Evolutionary conservation across 2,113 vertebrate genomes (phyloP).

Genomic region (Pagrus major): DNA sequence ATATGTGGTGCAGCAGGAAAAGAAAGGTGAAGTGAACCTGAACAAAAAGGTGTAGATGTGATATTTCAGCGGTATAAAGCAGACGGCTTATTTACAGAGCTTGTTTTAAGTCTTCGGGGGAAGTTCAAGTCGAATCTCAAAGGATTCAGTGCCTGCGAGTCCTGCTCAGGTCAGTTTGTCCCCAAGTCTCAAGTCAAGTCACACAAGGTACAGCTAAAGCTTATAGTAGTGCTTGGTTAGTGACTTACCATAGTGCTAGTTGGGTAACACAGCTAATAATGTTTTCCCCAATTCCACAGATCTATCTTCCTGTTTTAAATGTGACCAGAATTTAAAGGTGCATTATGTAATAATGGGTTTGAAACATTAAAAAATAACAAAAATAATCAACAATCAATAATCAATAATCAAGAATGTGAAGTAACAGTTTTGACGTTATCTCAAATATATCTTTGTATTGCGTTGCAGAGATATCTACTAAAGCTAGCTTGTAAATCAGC

Average conservation of each 20-base stretch:
- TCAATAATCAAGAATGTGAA: too few relatives aligned
- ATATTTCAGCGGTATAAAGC: slow-evolving; percentile 38
- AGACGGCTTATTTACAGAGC: slow-evolving; percentile 23
- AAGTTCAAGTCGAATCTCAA: slow-evolving; percentile 23
- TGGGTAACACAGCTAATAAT: slow-evolving; percentile 18
- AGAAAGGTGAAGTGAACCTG: slow-evolving; percentile 38
- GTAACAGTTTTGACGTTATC: too few relatives aligned
- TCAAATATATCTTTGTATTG: too few relatives aligned
- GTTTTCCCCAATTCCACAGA: neutral
- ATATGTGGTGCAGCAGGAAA: slow-evolving; percentile 45
- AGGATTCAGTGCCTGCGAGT: slow-evolving; percentile 21
- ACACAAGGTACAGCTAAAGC: neutral
- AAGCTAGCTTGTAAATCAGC: too few relatives aligned
- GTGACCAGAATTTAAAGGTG: neutral
- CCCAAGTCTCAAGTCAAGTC: neutral
- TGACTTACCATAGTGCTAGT: too few relatives aligned
- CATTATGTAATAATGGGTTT: too few relatives aligned
- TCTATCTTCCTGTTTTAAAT: neutral
- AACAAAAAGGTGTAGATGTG: slow-evolving; percentile 36
- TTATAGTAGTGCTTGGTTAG: neutral
- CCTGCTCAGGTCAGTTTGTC: neutral
- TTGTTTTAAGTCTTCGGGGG: slow-evolving; percentile 25
- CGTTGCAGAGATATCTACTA: too few relatives aligned
- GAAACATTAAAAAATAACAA: too few relatives aligned
- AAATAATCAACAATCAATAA: too few relatives aligned